Evolutionary conservation across 2,888 invertebrate genomes (phyloP).

Genomic region (Hedychridium roseum): DNA sequence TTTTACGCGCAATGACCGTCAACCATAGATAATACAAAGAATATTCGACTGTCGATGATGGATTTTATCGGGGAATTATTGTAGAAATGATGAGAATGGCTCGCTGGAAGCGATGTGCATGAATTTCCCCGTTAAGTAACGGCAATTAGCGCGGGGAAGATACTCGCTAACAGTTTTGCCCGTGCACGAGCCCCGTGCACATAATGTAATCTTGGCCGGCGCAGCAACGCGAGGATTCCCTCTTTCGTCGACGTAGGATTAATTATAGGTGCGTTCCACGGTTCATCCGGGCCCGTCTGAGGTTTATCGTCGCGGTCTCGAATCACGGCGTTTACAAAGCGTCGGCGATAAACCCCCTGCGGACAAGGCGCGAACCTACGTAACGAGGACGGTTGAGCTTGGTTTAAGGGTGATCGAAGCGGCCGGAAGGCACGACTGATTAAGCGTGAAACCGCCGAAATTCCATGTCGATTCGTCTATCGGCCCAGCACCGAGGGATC

Average conservation of each 20-base stretch:
- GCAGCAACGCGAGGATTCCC: no score
- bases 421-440: constrained; percentile 30
- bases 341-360: constrained; percentile 44
- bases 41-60: no score
- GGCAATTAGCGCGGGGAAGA: no score
- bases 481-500: constrained; percentile 26
- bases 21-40: no score
- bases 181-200: no score
- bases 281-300: constrained; percentile 30
- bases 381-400: constrained; percentile 6
- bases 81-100: no score
- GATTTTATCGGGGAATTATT: no score
- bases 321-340: constrained; percentile 32
- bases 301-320: constrained; percentile 24
- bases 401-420: constrained; percentile 18
- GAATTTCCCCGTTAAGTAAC: no score
- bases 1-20: no score
- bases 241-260: constrained; percentile 28
- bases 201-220: no score
- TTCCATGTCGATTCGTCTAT: constrained; percentile 57
- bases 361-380: constrained; percentile 28
- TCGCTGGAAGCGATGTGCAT: no score
- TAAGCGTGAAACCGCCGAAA: constrained; percentile 51
- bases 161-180: no score
- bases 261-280: constrained; percentile 30